These are phyloP conservation scores for Lasioglossum vierecki DNA, from an alignment of 2,888 invertebrate genomes.

Conservation along the genomic window DNA sequence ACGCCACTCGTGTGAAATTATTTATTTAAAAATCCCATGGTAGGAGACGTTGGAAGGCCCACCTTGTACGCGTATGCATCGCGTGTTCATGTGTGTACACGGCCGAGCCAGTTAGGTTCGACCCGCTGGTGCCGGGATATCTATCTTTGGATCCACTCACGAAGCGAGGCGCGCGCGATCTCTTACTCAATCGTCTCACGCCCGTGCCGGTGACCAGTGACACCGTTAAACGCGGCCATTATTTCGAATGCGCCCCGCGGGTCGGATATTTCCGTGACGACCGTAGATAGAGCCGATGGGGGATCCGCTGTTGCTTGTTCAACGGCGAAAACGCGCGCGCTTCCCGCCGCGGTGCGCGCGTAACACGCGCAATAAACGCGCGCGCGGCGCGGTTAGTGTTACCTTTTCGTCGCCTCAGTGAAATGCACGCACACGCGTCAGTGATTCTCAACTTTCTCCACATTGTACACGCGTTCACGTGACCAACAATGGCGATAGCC, in stretches of 20 bases:
- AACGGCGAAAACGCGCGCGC: constrained; percentile 49
- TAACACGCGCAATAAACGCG: constrained; percentile 35
- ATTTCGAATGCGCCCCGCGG: constrained; percentile 70
- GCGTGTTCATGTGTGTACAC: constrained; percentile 19
- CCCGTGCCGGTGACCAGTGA: constrained; percentile 67
- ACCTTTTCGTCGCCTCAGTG: constrained; percentile 48
- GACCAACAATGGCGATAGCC: not conserved
- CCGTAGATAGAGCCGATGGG: constrained; percentile 69
- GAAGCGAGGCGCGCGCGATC: constrained; percentile 46
- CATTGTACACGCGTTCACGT: not conserved
- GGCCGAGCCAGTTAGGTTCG: constrained; percentile 58
- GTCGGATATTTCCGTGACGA: constrained; percentile 73
- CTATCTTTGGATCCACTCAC: constrained; percentile 75
- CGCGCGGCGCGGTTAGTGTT: constrained; percentile 27
- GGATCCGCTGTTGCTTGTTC: constrained; percentile 43
- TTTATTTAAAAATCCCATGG: not conserved
- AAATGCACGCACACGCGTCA: constrained; percentile 54
- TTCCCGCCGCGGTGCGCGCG: constrained; percentile 28
- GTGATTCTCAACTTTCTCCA: constrained; percentile 46
- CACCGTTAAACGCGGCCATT: constrained; percentile 75
- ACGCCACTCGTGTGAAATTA: too few species aligned
- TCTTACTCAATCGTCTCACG: constrained; percentile 72
- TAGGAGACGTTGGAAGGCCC: not conserved
- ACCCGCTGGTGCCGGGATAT: constrained; percentile 63
- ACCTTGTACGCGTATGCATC: not conserved